phyloP scores from a whole-genome alignment of 2,797 vertebrate species.

The Ammospiza maritima region DNA sequence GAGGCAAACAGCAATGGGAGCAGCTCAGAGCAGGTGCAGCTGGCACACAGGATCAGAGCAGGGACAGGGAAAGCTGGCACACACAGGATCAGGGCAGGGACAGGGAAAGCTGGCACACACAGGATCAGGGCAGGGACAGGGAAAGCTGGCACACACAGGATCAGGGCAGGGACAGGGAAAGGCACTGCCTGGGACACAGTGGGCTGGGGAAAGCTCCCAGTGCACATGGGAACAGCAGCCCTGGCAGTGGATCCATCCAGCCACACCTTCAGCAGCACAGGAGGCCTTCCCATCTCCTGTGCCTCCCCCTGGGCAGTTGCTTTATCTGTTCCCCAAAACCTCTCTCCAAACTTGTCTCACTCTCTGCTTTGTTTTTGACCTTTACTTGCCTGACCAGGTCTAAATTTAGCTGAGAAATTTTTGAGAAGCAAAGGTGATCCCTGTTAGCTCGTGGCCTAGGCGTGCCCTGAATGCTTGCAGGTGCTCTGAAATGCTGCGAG shows the following conservation, averaged over 20 bases:
- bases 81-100: background rate
- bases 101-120: background rate
- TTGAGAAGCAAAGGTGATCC: background rate
- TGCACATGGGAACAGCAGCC: background rate
- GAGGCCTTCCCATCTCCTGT: background rate
- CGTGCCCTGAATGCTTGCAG: constrained; percentile 16
- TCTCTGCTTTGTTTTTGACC: background rate
- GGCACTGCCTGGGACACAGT: background rate
- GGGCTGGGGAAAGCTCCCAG: background rate
- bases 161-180: background rate
- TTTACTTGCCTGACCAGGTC: background rate
- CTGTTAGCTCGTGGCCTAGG: background rate
- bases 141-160: background rate
- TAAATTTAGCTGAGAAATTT: constrained; percentile 44
- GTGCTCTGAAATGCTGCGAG: background rate
- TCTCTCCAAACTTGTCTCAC: background rate
- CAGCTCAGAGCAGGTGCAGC: background rate
- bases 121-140: background rate
- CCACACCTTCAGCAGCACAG: background rate
- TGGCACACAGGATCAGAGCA: background rate
- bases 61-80: background rate
- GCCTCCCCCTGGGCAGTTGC: background rate
- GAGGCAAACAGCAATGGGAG: background rate
- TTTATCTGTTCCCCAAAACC: background rate
- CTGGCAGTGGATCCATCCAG: background rate